Conservation (phyloP, 1,140 invertebrate species). For the Argopecten irradians region DNA sequence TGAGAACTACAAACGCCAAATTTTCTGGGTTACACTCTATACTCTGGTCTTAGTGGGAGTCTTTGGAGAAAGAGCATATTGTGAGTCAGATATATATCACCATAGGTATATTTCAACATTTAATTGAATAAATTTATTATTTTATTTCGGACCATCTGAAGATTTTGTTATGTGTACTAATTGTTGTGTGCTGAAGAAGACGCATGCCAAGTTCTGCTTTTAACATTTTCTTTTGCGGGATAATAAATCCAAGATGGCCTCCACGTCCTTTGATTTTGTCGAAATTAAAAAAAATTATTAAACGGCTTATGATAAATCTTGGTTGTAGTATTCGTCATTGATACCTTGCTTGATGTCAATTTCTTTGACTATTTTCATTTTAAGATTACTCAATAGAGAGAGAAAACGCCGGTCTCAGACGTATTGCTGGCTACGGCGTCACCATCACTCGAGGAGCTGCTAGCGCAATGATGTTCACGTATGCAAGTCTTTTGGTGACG, state of each 20-base stretch:
- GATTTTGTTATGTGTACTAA: background rate
- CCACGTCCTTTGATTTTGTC: no score
- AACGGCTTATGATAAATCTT: no score
- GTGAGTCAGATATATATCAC: slow-evolving; percentile 85
- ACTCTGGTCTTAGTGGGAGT: slow-evolving; percentile 95
- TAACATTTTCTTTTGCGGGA: background rate
- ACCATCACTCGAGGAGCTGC: slow-evolving; percentile 98
- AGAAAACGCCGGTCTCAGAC: slow-evolving; percentile 96
- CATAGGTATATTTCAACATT: background rate
- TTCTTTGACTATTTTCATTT: slow-evolving; percentile 8
- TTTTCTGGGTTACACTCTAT: slow-evolving; percentile 98
- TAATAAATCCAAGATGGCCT: background rate
- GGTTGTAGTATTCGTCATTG: no score
- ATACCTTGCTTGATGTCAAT: no score
- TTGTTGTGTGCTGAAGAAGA: background rate
- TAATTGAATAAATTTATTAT: background rate
- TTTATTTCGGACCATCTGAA: background rate
- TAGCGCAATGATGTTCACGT: slow-evolving; percentile 97
- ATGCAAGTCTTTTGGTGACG: slow-evolving; percentile 93
- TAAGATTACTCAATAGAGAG: slow-evolving; percentile 76
- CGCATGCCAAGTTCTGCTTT: background rate
- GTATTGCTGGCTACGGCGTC: slow-evolving; percentile 98
- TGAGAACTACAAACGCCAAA: slow-evolving; percentile 98
- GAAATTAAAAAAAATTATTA: no score
- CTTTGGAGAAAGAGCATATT: slow-evolving; percentile 97